A percentile compares a stretch with the other conserved stretches of the same genome.
phyloP scores from a whole-genome alignment of 1,140 invertebrate species.

The Trichonephila clavata region DNA sequence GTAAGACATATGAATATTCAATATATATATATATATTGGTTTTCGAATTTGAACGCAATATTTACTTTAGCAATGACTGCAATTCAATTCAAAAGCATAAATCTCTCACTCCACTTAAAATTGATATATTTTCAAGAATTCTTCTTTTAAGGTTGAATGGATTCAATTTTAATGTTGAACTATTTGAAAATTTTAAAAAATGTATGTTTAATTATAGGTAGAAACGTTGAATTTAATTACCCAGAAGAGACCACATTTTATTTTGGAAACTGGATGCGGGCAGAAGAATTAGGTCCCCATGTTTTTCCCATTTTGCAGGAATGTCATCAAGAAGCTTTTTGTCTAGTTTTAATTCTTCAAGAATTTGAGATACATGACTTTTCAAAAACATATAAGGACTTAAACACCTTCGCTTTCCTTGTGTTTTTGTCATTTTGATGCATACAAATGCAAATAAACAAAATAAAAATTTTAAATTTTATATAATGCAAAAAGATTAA shows the following conservation, averaged over 20 bases:
- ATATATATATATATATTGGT: too few relatives aligned
- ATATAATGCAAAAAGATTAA: too few relatives aligned
- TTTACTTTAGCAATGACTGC: too few relatives aligned
- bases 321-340: conserved; percentile 49
- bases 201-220: too few relatives aligned
- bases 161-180: too few relatives aligned
- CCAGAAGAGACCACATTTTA: conserved; percentile 54
- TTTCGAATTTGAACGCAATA: too few relatives aligned
- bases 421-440: background rate
- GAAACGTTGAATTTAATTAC: background rate
- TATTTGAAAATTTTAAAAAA: too few relatives aligned
- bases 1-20: too few relatives aligned
- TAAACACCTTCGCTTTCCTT: background rate
- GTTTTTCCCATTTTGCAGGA: conserved; percentile 75
- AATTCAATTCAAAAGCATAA: too few relatives aligned
- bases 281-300: conserved; percentile 69
- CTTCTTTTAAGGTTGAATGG: too few relatives aligned
- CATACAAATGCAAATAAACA: background rate
- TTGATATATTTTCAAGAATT: too few relatives aligned
- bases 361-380: background rate
- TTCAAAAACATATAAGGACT: conserved; percentile 41
- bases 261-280: conserved; percentile 58
- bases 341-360: background rate
- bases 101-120: too few relatives aligned
- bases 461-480: background rate